Conservation (phyloP, 1,140 invertebrate species). For the Diorhabda elongata region DNA sequence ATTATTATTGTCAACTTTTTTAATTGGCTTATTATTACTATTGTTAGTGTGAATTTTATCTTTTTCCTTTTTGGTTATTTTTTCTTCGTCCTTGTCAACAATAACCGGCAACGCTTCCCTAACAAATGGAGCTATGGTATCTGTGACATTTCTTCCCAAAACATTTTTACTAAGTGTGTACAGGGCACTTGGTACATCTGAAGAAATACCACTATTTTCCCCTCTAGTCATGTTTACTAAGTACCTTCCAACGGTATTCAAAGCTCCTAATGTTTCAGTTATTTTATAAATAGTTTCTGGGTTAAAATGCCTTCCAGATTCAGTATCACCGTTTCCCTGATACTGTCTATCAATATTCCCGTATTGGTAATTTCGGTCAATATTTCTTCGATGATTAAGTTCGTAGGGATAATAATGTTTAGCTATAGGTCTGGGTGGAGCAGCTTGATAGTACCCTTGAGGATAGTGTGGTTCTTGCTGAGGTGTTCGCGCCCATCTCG, state of each 20-base stretch:
- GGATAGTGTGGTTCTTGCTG: background rate
- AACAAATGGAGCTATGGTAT: conserved; percentile 70
- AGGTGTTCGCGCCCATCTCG: conserved; percentile 30
- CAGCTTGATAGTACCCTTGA: background rate
- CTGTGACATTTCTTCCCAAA: conserved; percentile 72
- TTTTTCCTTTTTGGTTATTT: background rate
- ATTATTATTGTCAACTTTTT: conserved; percentile 29
- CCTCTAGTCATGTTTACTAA: conserved; percentile 72
- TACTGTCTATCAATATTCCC: conserved; percentile 23
- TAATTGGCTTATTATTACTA: conserved; percentile 19
- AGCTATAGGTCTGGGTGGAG: conserved; percentile 17
- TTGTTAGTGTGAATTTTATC: background rate
- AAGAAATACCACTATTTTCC: conserved; percentile 47
- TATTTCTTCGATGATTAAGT: background rate
- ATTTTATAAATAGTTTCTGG: conserved; percentile 56
- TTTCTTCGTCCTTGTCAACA: conserved; percentile 37
- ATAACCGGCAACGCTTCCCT: conserved; percentile 59
- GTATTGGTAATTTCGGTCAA: background rate
- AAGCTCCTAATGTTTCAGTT: conserved; percentile 67
- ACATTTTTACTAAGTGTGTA: conserved; percentile 80
- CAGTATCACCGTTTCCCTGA: conserved; percentile 23
- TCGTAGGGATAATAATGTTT: conserved; percentile 12
- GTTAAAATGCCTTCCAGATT: conserved; percentile 37
- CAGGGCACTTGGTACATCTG: conserved; percentile 65
- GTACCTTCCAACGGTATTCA: conserved; percentile 78